Evolutionary conservation across 2,113 vertebrate species (phyloP).

Genomic region (Podarcis raffonei): DNA sequence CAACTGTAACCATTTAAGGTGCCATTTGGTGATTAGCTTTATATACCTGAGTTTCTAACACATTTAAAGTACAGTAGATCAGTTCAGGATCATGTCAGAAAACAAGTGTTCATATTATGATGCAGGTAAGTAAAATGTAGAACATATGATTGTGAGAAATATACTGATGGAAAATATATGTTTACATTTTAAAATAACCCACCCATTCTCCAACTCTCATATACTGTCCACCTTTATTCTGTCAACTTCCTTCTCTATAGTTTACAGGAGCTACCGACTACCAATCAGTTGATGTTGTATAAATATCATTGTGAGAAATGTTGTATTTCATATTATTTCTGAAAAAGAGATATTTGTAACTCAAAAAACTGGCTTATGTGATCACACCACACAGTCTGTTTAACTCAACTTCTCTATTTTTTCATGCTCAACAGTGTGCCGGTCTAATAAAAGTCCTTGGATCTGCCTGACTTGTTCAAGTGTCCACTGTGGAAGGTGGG

Average conservation of each 20-base stretch:
- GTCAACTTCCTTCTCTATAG: too few species aligned
- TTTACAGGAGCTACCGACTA: neutral
- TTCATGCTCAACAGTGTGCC: constrained; percentile 82
- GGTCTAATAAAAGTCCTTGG: constrained; percentile 98
- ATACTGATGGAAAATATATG: neutral
- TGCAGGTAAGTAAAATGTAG: neutral
- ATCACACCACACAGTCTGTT: neutral
- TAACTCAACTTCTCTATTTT: constrained; percentile 41
- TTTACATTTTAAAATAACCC: neutral
- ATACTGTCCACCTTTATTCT: too few species aligned
- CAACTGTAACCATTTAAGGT: too few species aligned
- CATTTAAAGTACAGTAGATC: neutral
- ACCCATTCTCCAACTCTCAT: too few species aligned
- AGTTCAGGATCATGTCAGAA: neutral
- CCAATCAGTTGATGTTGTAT: neutral
- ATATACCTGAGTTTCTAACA: too few species aligned
- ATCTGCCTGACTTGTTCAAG: constrained; percentile 94
- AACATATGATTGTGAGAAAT: too few species aligned
- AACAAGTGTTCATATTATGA: neutral
- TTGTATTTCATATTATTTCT: neutral
- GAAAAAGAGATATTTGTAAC: neutral
- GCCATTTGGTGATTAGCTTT: too few species aligned
- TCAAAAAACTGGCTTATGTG: neutral
- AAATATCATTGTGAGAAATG: neutral
- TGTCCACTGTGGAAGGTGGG: constrained; percentile 97